These are phyloP conservation scores for Eclectus roratus DNA, from an alignment of 2,113 vertebrate genomes.

Conservation along the genomic window DNA sequence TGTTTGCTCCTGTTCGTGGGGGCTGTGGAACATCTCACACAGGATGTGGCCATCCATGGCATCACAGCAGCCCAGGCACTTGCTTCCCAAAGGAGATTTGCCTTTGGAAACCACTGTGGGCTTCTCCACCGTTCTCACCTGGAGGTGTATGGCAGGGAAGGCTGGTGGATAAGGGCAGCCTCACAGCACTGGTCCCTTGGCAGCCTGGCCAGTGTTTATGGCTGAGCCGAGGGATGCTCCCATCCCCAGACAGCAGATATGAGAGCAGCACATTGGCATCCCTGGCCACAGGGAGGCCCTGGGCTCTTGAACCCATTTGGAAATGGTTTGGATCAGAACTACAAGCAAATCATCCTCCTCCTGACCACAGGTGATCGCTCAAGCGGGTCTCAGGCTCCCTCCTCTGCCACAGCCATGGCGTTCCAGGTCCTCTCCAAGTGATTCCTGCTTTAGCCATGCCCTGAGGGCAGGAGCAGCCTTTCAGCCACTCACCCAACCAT, in stretches of 20 bases:
- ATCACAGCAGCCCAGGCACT: not conserved
- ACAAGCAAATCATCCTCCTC: not conserved
- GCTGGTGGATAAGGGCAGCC: not conserved
- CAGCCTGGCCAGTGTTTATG: not conserved
- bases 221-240: not conserved
- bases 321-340: not conserved
- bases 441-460: not conserved
- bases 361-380: fast-evolving
- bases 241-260: not conserved
- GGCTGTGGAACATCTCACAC: not conserved
- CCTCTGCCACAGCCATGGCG: fast-evolving
- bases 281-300: not conserved
- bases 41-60: fast-evolving
- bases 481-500: not conserved
- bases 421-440: not conserved
- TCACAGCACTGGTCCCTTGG: not conserved
- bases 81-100: not conserved
- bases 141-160: fast-evolving
- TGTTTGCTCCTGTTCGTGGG: not conserved
- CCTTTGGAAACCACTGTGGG: not conserved
- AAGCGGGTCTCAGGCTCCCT: not conserved
- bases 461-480: not conserved
- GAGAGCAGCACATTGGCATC: not conserved
- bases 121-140: not conserved
- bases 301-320: constrained; percentile 29